phyloP scores from a whole-genome alignment of 2,888 invertebrate genomes.

The Meta bourneti region DNA sequence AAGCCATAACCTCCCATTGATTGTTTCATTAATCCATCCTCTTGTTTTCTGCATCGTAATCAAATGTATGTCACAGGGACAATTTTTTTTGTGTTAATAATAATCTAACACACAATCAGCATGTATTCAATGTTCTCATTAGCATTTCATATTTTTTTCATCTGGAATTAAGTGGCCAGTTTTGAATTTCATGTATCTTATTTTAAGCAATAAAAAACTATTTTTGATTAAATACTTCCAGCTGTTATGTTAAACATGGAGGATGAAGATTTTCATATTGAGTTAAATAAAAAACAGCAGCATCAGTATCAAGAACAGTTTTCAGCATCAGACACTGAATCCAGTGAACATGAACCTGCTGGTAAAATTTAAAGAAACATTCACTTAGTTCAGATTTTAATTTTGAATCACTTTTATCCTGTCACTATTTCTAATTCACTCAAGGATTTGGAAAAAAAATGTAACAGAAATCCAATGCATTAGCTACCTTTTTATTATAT shows the following conservation, averaged over 20 bases:
- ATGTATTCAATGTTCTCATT: no score
- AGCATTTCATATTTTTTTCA: neutral
- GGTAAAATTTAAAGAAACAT: constrained; percentile 55
- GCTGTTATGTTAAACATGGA: constrained; percentile 68
- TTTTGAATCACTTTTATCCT: constrained; percentile 18
- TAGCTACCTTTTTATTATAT: neutral
- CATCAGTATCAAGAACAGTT: constrained; percentile 73
- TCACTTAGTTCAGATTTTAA: constrained; percentile 17
- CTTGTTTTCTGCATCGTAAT: no score
- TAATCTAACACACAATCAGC: no score
- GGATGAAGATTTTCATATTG: constrained; percentile 76
- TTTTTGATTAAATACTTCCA: constrained; percentile 56
- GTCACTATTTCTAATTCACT: neutral
- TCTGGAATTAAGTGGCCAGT: neutral
- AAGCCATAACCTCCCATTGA: no score
- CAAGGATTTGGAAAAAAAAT: neutral
- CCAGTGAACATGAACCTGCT: constrained; percentile 76
- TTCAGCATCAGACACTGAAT: constrained; percentile 76
- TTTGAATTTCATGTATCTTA: neutral
- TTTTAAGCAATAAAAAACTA: constrained; percentile 6
- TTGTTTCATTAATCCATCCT: no score
- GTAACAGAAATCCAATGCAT: neutral
- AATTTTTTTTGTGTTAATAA: no score
- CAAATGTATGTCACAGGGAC: no score
- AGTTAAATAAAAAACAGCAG: constrained; percentile 72